Base-by-base conservation (phyloP, 2,113 vertebrate species). In the Tachycineta bicolor region DNA sequence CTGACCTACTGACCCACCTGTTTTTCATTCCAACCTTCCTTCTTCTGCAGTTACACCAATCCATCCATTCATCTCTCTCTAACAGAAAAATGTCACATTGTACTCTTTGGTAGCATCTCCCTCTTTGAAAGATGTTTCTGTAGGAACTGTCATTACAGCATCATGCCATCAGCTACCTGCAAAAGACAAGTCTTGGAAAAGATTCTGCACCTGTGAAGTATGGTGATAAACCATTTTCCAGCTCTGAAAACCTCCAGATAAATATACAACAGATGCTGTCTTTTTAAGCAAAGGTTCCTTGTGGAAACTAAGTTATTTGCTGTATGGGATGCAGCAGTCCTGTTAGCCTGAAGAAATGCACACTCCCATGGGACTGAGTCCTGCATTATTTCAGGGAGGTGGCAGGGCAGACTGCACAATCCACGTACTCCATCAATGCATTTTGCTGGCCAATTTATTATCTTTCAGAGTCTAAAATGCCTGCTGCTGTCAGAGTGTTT, bases 401-500 rank as follows among this genome's bases (percentile, higher is more conserved):
- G 81, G 84, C 83, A 94, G 85, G 76, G 87, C 52, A 93, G 70
- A 50, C 70, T 93, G 85, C 5, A 3, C 74, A 95, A 73, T 80
- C 74, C 62, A 80, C 65, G 55, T 78, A 75, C 85, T 96, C 87
- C 56, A 86, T 95, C 94, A 93, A 29, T 83, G 89, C 47, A 77
- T 95, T 97, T 97, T 94, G 65, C 92, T 87, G 59, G 89, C 94
- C 93, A 95, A 85, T 97, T 96, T 96, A 93, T 95, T 96, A 96
- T 96, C 89, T 96, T 94, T 90, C 17, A 50, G 92, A 89, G 88
- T 95, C 89, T 96, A 93, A 97, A 96, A 90, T 90, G 92, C 94
- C 76, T 96, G 91, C 87, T 96, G 79, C 89, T 96, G 95, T 96
- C 93, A 96, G 73, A 93, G 63, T 49, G 70, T 96, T 97, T 94